Evolutionary conservation across 2,113 vertebrate genomes (phyloP).

Genomic region (Antechinus flavipes): DNA sequence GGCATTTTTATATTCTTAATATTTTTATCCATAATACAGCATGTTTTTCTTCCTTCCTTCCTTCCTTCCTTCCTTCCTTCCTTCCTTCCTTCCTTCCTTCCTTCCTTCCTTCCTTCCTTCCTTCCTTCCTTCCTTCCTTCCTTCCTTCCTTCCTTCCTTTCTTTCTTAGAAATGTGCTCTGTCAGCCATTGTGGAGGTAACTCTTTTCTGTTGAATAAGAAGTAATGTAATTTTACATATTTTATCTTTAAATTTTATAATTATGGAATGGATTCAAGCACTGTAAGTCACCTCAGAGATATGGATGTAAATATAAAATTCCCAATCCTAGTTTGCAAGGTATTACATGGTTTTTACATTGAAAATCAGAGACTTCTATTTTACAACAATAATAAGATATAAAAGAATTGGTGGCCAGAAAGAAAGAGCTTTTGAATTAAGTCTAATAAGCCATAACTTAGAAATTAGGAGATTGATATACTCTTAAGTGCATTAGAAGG

Average conservation of each 20-base stretch:
- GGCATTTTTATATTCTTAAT: background rate
- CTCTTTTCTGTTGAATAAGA: background rate
- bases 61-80: background rate
- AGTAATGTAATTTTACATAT: background rate
- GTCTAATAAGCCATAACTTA: background rate
- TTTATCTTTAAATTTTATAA: background rate
- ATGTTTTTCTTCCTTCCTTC: background rate
- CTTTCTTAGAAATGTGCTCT: background rate
- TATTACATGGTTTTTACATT: background rate
- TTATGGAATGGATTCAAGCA: background rate
- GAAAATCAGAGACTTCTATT: background rate
- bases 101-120: background rate
- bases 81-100: background rate
- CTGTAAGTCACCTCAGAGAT: background rate
- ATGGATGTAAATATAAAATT: background rate
- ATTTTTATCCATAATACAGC: background rate
- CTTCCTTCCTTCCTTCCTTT: background rate
- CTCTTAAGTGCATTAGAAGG: background rate
- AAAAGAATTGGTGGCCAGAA: background rate
- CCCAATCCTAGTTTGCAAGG: background rate
- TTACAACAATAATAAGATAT: background rate
- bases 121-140: background rate
- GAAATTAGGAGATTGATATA: background rate
- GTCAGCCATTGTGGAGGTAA: background rate
- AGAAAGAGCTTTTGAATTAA: background rate